Percentiles rank a stretch among this genome's conserved stretches.
Conservation (phyloP, 2,113 vertebrate genomes). For the Phyllostomus discolor region DNA sequence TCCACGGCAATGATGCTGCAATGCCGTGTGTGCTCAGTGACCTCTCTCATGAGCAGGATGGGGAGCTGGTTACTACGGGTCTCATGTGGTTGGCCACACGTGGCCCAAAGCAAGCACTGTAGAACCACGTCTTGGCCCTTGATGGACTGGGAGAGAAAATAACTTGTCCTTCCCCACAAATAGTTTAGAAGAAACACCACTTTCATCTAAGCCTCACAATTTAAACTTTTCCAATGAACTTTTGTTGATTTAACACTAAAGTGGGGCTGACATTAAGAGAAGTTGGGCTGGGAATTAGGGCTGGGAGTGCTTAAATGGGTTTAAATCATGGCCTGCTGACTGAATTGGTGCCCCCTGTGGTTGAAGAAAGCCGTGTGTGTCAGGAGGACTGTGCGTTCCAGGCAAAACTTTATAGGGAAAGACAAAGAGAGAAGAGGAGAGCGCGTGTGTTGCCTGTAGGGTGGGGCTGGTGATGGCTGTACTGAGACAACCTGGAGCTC, state of each 20-base stretch:
- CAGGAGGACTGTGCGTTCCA: background rate
- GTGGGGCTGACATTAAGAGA: background rate
- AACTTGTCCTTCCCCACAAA: background rate
- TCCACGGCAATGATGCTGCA: background rate
- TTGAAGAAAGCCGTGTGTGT: background rate
- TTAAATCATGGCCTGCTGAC: background rate
- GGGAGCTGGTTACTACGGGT: background rate
- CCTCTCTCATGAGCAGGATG: background rate
- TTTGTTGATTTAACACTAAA: conserved; percentile 10
- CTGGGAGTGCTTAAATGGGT: background rate
- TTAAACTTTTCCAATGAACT: background rate
- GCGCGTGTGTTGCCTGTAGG: background rate
- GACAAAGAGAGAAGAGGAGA: background rate
- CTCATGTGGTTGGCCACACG: rapidly evolving
- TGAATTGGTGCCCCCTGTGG: background rate
- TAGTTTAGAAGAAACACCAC: background rate
- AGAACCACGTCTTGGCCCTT: rapidly evolving
- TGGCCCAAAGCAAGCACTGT: background rate
- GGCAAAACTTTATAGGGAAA: background rate
- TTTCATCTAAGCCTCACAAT: background rate
- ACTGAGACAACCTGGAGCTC: rapidly evolving
- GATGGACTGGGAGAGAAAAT: background rate
- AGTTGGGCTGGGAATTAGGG: background rate
- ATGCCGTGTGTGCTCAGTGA: background rate
- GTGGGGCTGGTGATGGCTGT: background rate